Percentiles rank a stretch among this genome's conserved stretches.
phyloP scores from a whole-genome alignment of 2,888 invertebrate genomes.

The Crepidodera aurea region DNA sequence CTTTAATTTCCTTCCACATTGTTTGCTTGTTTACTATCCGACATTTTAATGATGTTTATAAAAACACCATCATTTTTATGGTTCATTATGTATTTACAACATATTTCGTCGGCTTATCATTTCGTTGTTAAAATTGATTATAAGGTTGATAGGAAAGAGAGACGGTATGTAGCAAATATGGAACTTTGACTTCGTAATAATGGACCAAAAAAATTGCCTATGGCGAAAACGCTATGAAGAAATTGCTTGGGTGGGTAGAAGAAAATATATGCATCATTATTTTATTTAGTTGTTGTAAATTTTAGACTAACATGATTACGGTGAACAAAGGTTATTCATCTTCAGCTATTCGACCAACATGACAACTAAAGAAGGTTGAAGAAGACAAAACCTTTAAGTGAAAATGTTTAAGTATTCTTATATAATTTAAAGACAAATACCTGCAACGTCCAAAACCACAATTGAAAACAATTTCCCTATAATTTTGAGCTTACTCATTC shows the following conservation, averaged over 20 bases:
- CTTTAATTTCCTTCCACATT: too few relatives aligned
- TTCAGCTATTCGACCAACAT: too few relatives aligned
- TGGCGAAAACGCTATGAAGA: not conserved
- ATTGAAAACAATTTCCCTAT: not conserved
- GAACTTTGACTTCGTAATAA: not conserved
- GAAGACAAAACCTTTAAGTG: too few relatives aligned
- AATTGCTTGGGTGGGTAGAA: not conserved
- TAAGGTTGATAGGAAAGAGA: not conserved
- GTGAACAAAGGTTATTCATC: too few relatives aligned
- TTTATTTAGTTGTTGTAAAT: too few relatives aligned
- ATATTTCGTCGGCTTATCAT: not conserved
- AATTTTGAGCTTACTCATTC: not conserved
- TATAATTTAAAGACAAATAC: too few relatives aligned
- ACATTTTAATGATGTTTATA: not conserved
- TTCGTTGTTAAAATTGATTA: not conserved
- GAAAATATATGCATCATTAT: not conserved
- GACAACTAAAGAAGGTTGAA: too few relatives aligned
- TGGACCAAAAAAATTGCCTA: not conserved
- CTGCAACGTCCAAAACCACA: not conserved
- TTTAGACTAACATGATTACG: too few relatives aligned
- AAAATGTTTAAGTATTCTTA: too few relatives aligned
- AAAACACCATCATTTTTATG: not conserved
- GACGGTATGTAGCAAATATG: not conserved
- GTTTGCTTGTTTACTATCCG: not conserved
- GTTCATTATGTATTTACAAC: not conserved